phyloP scores from a whole-genome alignment of 1,140 invertebrate species.

The Oryctes rhinoceros region DNA sequence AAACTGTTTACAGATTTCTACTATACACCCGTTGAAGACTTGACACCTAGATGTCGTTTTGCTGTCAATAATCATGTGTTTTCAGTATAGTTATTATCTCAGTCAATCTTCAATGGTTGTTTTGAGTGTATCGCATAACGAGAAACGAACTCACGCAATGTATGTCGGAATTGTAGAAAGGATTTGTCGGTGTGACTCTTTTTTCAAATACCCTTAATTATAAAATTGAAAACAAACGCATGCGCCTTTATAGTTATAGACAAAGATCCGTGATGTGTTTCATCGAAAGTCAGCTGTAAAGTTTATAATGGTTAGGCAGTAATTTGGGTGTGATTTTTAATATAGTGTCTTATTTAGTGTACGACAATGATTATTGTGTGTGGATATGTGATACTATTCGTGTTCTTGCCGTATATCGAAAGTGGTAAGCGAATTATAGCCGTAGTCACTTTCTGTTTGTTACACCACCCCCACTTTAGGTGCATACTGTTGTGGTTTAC shows the following conservation, averaged over 20 bases:
- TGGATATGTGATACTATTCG: constrained; percentile 67
- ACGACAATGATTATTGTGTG: constrained; percentile 69
- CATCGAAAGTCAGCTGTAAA: constrained; percentile 65
- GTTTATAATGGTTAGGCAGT: constrained; percentile 48
- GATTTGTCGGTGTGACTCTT: constrained; percentile 8
- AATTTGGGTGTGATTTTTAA: constrained; percentile 48
- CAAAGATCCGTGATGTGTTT: constrained; percentile 66
- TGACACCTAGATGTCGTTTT: not conserved
- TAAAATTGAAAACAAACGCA: constrained; percentile 48
- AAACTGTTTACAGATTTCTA: too few species aligned
- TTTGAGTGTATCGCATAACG: constrained; percentile 14
- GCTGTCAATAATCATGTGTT: constrained; percentile 18
- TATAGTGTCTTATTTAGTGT: constrained; percentile 51
- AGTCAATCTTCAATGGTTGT: constrained; percentile 17
- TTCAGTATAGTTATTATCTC: not conserved
- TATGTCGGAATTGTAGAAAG: constrained; percentile 12
- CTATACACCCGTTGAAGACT: not conserved
- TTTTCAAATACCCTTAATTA: constrained; percentile 6
- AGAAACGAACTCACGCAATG: not conserved
- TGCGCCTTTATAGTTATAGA: constrained; percentile 51
- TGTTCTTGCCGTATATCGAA: constrained; percentile 67
- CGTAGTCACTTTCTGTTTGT: constrained; percentile 30
- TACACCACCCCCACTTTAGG: constrained; percentile 39
- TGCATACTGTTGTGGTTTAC: constrained; percentile 35
- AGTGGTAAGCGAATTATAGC: constrained; percentile 59